These are phyloP conservation scores for Cassiopea andromeda DNA, from an alignment of 30 jellyfish, hydroid and myxozoan species.

Conservation along the genomic window DNA sequence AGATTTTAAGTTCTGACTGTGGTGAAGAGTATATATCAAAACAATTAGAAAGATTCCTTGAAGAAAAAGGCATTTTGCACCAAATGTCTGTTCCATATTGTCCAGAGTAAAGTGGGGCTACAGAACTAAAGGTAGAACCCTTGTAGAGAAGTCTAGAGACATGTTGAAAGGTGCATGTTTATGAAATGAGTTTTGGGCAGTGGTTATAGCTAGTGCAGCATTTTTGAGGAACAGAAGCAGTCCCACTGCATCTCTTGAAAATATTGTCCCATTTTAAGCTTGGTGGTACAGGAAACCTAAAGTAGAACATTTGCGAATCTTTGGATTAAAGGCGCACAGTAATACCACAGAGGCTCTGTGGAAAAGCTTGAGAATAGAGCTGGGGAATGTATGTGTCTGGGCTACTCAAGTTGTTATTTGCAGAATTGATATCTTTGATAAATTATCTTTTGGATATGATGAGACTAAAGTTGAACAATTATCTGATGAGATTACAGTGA, in stretches of 20 bases:
- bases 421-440: neutral
- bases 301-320: conserved; percentile 36
- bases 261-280: conserved; percentile 50
- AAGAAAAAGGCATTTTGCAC: neutral
- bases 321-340: conserved; percentile 46
- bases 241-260: conserved; percentile 42
- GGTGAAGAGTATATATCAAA: conserved; percentile 15
- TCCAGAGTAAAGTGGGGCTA: conserved; percentile 59
- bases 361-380: conserved; percentile 42
- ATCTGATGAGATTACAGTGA: neutral
- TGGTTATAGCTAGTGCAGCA: conserved; percentile 64
- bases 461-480: neutral
- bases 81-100: conserved; percentile 28
- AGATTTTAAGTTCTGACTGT: conserved; percentile 1
- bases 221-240: conserved; percentile 36
- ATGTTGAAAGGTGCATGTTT: conserved; percentile 13
- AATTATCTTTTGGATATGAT: neutral
- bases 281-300: conserved; percentile 61
- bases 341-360: conserved; percentile 5
- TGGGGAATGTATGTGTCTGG: conserved; percentile 29
- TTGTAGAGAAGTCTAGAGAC: neutral
- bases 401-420: conserved; percentile 15
- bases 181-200: conserved; percentile 52
- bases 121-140: conserved; percentile 8
- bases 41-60: neutral